These are phyloP conservation scores for Agrochola lota DNA, from an alignment of 2,888 invertebrate genomes.

Conservation along the genomic window DNA sequence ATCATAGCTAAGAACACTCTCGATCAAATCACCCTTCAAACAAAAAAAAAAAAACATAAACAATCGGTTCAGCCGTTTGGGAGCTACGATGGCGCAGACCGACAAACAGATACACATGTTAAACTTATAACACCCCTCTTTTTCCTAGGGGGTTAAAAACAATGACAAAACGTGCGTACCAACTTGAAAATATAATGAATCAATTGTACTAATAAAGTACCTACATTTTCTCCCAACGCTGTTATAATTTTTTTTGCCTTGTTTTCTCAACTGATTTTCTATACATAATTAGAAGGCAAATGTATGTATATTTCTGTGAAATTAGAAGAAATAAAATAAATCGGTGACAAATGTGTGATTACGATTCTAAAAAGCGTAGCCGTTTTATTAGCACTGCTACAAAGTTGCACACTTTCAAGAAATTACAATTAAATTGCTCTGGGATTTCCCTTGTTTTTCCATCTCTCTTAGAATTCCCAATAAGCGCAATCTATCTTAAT, in stretches of 20 bases:
- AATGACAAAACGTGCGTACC: not conserved
- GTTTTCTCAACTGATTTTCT: not conserved
- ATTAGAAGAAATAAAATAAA: conserved; percentile 1
- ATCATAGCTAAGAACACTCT: too few relatives aligned
- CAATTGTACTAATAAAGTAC: not conserved
- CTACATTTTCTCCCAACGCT: not conserved
- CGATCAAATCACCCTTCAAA: too few relatives aligned
- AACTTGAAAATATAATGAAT: not conserved
- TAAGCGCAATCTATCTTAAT: conserved; percentile 30
- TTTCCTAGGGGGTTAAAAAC: not conserved
- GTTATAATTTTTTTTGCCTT: not conserved
- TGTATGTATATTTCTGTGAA: not conserved
- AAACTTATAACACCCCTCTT: too few relatives aligned
- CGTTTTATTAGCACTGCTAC: conserved; percentile 8
- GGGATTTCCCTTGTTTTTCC: conserved; percentile 35
- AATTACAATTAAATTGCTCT: conserved; percentile 31
- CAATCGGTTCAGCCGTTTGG: too few relatives aligned
- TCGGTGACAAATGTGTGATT: not conserved
- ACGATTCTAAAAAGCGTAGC: not conserved
- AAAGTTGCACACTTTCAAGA: conserved; percentile 24
- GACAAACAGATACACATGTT: too few relatives aligned
- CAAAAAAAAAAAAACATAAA: too few relatives aligned
- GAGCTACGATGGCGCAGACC: too few relatives aligned
- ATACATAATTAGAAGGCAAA: not conserved
- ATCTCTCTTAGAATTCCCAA: conserved; percentile 12